Percentiles rank a stretch among this genome's conserved stretches.
phyloP scores from a whole-genome alignment of 2,797 vertebrate species.

The Staurois parvus region DNA sequence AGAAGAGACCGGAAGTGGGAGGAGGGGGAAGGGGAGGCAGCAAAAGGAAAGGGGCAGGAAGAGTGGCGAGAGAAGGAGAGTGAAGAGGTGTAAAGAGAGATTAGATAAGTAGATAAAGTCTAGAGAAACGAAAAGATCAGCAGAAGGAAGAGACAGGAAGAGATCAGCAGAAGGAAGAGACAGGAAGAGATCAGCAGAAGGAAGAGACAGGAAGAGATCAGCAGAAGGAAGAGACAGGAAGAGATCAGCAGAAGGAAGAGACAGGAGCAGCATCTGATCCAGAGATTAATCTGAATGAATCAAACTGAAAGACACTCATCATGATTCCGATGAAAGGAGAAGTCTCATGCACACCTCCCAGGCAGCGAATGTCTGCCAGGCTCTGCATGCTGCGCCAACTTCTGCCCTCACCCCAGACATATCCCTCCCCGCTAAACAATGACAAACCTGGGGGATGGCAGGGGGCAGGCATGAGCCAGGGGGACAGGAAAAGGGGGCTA shows the following conservation, averaged over 20 bases:
- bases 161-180: neutral
- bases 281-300: conserved; percentile 67
- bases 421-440: conserved; percentile 47
- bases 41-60: too few relatives aligned
- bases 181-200: too few relatives aligned
- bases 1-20: too few relatives aligned
- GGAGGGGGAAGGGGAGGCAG: too few relatives aligned
- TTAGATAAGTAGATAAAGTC: conserved; percentile 4
- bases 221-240: neutral
- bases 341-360: conserved; percentile 93
- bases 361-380: conserved; percentile 64
- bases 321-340: conserved; percentile 75
- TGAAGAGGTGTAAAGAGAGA: neutral
- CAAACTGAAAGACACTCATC: conserved; percentile 76
- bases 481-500: conserved; percentile 64
- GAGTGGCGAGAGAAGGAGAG: neutral
- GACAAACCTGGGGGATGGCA: conserved; percentile 37
- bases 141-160: neutral
- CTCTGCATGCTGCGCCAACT: conserved; percentile 58
- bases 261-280: conserved; percentile 54
- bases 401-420: conserved; percentile 57
- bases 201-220: neutral
- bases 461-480: conserved; percentile 59
- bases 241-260: conserved; percentile 54
- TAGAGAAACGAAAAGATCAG: too few relatives aligned